Base-by-base conservation (phyloP, 2,113 vertebrate species). In the Eptatretus burgeri region DNA sequence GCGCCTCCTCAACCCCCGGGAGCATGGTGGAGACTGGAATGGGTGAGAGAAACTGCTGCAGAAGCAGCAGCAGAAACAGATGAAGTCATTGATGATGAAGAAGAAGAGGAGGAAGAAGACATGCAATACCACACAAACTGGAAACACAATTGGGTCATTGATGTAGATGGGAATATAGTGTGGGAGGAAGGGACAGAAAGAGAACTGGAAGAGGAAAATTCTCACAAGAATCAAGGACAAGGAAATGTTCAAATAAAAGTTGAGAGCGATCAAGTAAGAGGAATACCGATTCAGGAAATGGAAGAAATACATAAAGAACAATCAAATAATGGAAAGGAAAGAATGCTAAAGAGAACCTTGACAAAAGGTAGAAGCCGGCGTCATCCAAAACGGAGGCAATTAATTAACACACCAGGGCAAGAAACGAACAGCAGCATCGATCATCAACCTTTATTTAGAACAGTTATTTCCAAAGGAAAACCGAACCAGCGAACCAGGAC, bases 11-110 rank as follows among this genome's bases (percentile, higher is more conserved):
- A 78, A 68, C 93, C 93, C 66, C 88, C 89, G 0, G 77, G 73
- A 2, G 77, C 77, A 67, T 98, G 86, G 85, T 98, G 91, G 91
- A 82, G 81, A 74, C 73, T 96, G 67, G 89, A 96, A 69, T 79
- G 86, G 11, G 80, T 84, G 74, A 77, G 75, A 0, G 65, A 74
- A 0, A 60, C 56, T 17, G 56, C 56, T n/a, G 56, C 9, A 60
- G 20, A 20, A 60, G 56, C 56, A 12, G 11, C 56, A 60, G 20
- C 10, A 60, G 20, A 20, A 20, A 20, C 56, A 60, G 56, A 11
- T 10, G 56, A 60, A 20, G 56, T n/a, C 9, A n/a, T 14, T 16
- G 52, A 60, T n/a, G 56, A 60, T 11, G 12, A 60, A 60, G 56
- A 60, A 20, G 56, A 10, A 60, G 20, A 20, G 56, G 56, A 60